phyloP scores from a whole-genome alignment of 2,113 vertebrate genomes.

The Chunga burmeisteri region DNA sequence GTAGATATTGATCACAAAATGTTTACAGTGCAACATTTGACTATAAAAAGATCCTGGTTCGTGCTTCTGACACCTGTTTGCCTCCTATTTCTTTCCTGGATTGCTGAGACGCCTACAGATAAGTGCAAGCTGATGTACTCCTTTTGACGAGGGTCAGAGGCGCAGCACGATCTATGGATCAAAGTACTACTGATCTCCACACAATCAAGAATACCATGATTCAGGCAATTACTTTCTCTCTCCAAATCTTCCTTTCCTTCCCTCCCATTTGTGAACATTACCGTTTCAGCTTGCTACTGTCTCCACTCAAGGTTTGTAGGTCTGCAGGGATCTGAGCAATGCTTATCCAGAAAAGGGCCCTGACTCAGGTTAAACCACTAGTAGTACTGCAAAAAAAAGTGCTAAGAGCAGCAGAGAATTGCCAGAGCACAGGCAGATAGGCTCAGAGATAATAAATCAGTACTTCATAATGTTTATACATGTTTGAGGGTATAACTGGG shows the following conservation, averaged over 20 bases:
- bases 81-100: conserved; percentile 25
- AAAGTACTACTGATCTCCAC: not conserved
- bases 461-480: not conserved
- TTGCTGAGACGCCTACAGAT: not conserved
- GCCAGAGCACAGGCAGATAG: not conserved
- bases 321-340: not conserved
- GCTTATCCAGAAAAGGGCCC: not conserved
- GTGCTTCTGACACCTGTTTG: conserved; percentile 49
- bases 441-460: not conserved
- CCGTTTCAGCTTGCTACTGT: not conserved
- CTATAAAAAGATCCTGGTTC: conserved; percentile 54
- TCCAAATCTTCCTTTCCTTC: not conserved
- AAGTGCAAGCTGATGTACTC: not conserved
- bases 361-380: not conserved
- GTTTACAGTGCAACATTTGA: conserved; percentile 62
- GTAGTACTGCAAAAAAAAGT: not conserved
- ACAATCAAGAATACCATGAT: not conserved
- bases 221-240: not conserved
- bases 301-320: not conserved
- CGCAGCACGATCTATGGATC: not conserved
- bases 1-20: conserved; percentile 72
- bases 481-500: not conserved
- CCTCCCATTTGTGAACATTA: not conserved
- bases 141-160: not conserved
- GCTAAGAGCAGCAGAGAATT: not conserved